Conservation (phyloP, 2,113 vertebrate species). For the Trichechus manatus region DNA sequence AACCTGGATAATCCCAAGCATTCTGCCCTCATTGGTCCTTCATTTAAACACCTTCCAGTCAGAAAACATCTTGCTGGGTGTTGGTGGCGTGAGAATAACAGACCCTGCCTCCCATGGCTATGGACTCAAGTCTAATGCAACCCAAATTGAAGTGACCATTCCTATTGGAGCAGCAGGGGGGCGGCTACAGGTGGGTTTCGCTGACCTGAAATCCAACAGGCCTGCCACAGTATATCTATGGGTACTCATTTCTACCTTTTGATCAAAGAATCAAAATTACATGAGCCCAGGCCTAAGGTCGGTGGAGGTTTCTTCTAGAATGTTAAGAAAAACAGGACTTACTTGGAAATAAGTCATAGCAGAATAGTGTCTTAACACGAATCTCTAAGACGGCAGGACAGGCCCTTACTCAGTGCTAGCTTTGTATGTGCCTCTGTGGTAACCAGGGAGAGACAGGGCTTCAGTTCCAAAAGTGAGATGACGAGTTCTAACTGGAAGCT, state of each 20-base stretch:
- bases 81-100: conserved; percentile 81
- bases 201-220: neutral
- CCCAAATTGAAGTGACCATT: conserved; percentile 84
- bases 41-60: conserved; percentile 80
- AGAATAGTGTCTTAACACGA: too few species aligned
- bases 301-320: neutral
- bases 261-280: neutral
- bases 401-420: neutral
- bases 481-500: too few species aligned
- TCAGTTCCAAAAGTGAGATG: neutral
- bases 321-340: neutral
- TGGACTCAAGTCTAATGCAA: conserved; percentile 79
- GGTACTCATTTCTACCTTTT: neutral
- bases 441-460: neutral
- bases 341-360: neutral
- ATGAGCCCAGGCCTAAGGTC: neutral
- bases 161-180: conserved; percentile 91
- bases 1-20: conserved; percentile 89
- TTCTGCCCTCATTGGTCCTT: conserved; percentile 87
- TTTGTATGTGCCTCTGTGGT: neutral
- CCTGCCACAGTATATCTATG: neutral
- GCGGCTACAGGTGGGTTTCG: conserved; percentile 79
- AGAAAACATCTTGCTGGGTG: conserved; percentile 87
- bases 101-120: conserved; percentile 81
- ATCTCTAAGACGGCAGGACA: neutral